A percentile compares a stretch with the other conserved stretches of the same genome.
phyloP scores from a whole-genome alignment of 1,140 invertebrate genomes.

The Penaeus chinensis region DNA sequence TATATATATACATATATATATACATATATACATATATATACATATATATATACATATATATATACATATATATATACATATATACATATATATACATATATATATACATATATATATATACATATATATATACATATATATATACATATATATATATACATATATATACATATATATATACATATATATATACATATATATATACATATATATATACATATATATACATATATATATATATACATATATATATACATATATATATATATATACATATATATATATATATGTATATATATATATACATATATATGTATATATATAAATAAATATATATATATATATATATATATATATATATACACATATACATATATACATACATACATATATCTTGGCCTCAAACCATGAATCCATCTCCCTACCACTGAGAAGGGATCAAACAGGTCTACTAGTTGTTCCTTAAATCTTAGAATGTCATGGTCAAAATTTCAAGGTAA shows the following conservation, averaged over 20 bases:
- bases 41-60: slow-evolving; percentile 12
- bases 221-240: slow-evolving; percentile 20
- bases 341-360: slow-evolving; percentile 22
- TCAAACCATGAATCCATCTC: too few species aligned
- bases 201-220: slow-evolving; percentile 1
- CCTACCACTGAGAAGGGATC: too few species aligned
- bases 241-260: slow-evolving; percentile 12
- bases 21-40: slow-evolving; percentile 12
- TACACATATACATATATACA: slow-evolving; percentile 10
- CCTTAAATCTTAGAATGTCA: too few species aligned
- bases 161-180: slow-evolving; percentile 15
- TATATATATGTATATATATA: slow-evolving; percentile 13
- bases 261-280: slow-evolving; percentile 17
- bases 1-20: slow-evolving; percentile 12
- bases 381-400: background rate
- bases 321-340: slow-evolving; percentile 14
- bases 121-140: slow-evolving; percentile 4
- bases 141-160: background rate
- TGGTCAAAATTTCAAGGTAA: too few species aligned
- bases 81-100: too few species aligned
- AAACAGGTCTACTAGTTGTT: too few species aligned
- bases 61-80: too few species aligned
- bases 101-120: too few species aligned
- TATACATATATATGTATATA: slow-evolving; percentile 13
- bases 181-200: background rate